Base-by-base conservation (phyloP, 2,797 vertebrate species). In the Limosa lapponica region DNA sequence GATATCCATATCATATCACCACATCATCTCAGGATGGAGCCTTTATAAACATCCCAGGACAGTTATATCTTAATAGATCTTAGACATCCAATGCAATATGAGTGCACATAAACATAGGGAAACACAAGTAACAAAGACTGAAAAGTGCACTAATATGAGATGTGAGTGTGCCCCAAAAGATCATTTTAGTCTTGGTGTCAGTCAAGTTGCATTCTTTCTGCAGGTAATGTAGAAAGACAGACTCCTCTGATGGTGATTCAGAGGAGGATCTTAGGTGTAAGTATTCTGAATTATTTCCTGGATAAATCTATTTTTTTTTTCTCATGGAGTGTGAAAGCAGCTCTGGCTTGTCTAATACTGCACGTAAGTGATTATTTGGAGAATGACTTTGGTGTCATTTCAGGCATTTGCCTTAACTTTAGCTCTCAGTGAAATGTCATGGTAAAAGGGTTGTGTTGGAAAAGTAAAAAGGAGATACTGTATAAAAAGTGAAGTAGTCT, bases 61-160 rank as follows among this genome's bases (percentile, higher is more conserved):
- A 70, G 41, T 32, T 85, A 32, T 16, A 44, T 58, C 55, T 91
- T 39, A 91, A 20, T 15, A 64, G 34, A 81, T 49, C 17, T 83
- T 51, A 84, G 48, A 59, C 16, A 74, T 37, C n/a, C 0, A 0
- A 8, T 0, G 1, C n/a, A 59, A 54, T 19, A 17, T 28, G 59
- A 28, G 23, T 61, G 16, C 27, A n/a, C 16, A 28, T 57, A 46
- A 82, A 37, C 18, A 36, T 12, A 46, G 32, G 18, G 36, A 89
- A 85, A 69, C n/a, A 59, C 1, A 17, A 54, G 6, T 16, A 55
- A 43, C 6, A 52, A 73, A 71, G 41, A 92, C 69, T n/a, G 8
- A n/a, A 62, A 85, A 36, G 4, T 87, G 32, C 36, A 25, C 18
- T 85, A 24, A 43, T 12, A 39, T 30, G 49, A 72, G 11, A 14